Evolutionary conservation across 92 coral and sea anemone species (phyloP).

Genomic region (Porites rus): DNA sequence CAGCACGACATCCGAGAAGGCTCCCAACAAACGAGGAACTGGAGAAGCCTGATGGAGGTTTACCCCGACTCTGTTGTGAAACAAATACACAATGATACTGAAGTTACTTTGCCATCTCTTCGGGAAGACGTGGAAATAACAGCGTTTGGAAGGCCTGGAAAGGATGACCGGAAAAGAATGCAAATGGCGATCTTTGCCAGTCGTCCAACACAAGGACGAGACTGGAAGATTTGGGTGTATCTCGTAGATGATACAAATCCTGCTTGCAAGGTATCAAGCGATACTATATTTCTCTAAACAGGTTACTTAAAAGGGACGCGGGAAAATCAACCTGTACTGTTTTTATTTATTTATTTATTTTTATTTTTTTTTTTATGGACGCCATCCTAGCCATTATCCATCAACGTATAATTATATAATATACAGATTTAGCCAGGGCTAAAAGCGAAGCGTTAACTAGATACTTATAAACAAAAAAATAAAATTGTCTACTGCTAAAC

Average conservation of each 20-base stretch:
- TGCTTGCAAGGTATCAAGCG: constrained; percentile 27
- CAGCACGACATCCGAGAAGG: not conserved
- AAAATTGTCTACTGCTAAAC: no score
- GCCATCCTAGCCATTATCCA: no score
- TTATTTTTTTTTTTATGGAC: no score
- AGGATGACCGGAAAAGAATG: constrained; percentile 44
- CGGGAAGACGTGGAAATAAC: constrained; percentile 23
- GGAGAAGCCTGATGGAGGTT: constrained; percentile 13
- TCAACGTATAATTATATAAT: no score
- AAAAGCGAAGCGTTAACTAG: no score
- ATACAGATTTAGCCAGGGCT: no score
- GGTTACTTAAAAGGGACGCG: not conserved
- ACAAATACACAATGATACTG: constrained; percentile 37
- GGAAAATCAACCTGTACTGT: no score
- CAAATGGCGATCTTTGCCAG: constrained; percentile 43
- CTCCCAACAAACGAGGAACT: not conserved
- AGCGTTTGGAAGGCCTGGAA: constrained; percentile 50
- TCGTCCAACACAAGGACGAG: constrained; percentile 26
- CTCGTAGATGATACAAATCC: constrained; percentile 35
- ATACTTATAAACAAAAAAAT: no score
- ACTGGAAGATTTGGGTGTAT: constrained; percentile 30
- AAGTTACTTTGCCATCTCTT: constrained; percentile 8
- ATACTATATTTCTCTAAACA: not conserved
- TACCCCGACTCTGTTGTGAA: constrained; percentile 17
- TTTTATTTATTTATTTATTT: no score